phyloP scores from a whole-genome alignment of 2,888 invertebrate species.

The Leptopilina drosophilae region DNA sequence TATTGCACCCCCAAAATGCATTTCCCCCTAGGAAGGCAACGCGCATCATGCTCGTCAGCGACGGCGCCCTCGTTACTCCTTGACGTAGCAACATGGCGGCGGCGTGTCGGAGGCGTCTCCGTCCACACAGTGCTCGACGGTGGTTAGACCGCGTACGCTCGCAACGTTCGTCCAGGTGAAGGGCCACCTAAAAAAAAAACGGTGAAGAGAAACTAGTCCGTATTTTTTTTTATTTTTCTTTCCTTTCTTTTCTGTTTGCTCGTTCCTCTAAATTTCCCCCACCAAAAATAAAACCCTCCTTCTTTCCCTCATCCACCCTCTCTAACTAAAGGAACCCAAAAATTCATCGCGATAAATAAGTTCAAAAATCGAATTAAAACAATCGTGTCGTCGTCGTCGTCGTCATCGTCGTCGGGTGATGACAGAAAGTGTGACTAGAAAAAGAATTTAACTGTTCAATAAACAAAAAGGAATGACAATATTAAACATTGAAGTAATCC shows the following conservation, averaged over 20 bases:
- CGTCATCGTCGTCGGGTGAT: too few relatives aligned
- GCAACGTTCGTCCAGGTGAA: slow-evolving; percentile 58
- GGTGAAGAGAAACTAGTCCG: slow-evolving; percentile 19
- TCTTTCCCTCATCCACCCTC: too few relatives aligned
- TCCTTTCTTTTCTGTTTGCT: too few relatives aligned
- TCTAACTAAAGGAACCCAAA: too few relatives aligned
- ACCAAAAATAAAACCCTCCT: too few relatives aligned
- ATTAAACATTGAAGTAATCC: too few relatives aligned
- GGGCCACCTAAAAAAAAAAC: background rate
- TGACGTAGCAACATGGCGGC: slow-evolving; percentile 74
- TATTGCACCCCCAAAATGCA: slow-evolving; percentile 14
- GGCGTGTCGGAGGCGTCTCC: slow-evolving; percentile 76
- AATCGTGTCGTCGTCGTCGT: background rate
- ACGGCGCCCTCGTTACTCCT: slow-evolving; percentile 66
- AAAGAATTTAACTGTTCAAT: too few relatives aligned
- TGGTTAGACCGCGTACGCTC: slow-evolving; percentile 73
- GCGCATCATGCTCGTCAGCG: slow-evolving; percentile 60
- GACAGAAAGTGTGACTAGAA: too few relatives aligned
- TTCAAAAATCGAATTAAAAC: background rate
- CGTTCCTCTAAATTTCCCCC: too few relatives aligned
- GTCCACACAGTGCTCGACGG: slow-evolving; percentile 73
- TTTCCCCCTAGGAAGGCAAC: slow-evolving; percentile 23
- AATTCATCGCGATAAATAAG: background rate
- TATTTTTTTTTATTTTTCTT: background rate
- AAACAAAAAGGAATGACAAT: too few relatives aligned